Evolutionary conservation across 2,888 invertebrate genomes (phyloP), one percentile per base, ranked within the genome.

Genomic region (Lepeophtheirus nordmannii): DNA sequence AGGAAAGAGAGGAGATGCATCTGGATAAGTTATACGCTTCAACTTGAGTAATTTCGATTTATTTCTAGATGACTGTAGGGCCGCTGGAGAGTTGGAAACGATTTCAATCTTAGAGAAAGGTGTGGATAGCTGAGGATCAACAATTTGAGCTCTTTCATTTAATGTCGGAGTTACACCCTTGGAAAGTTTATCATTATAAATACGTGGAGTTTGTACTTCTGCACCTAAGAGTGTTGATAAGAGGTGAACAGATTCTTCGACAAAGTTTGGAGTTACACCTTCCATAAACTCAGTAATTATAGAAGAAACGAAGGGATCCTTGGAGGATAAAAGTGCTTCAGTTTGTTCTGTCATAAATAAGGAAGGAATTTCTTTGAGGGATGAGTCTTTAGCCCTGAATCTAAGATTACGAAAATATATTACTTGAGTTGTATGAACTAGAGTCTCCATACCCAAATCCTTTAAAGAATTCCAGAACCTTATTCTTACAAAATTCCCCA

Each of bases 321-420:
- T 17, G 1, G 14, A n/a, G 5, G 53, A 46, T 2, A 1, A 3
- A 17, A 46, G 8, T n/a, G 17, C 53, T 17, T 46, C 53, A 14
- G 53, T 46, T 46, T 14, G 14, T 46, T 46, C 53, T 8, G 2
- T 46, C n/a, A 46, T 14, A 17, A 46, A 46, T 17, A 46, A 17
- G 5, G 53, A 46, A 46, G 53, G 53, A 46, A 46, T 46, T 17
- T 46, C 53, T 17, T 14, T 46, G 14, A n/a, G 14, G 8, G 53
- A 46, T 14, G 8, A 46, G n/a, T 46, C 53, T 46, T 17, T 46
- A 17, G n/a, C 8, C 8, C 53, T 14, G n/a, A 14, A 46, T 5
- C 53, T 46, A n/a, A 46, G 53, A 46, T 46, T 46, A 46, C 53
- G 53, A 46, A 46, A 46, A 17, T 46, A 46, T n/a, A 46, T 14